Conservation (phyloP, 2,113 vertebrate genomes). For the Tringa solitaria region DNA sequence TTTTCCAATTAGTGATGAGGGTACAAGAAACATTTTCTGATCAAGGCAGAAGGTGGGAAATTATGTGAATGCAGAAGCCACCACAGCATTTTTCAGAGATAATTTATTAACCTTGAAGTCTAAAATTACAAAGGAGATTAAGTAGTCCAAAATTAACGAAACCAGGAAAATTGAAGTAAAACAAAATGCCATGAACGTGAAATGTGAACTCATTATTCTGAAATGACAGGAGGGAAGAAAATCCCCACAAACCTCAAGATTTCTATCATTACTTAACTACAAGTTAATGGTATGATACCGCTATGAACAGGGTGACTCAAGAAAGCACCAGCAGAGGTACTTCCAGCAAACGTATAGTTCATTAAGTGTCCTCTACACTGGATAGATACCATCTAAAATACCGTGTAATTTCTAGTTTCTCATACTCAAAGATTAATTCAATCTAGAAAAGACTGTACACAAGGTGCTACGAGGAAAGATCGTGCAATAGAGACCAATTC, state of each 20-base stretch:
- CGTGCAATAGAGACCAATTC: neutral
- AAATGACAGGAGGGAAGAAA: neutral
- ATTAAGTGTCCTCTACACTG: neutral
- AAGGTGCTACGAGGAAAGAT: neutral
- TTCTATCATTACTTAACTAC: neutral
- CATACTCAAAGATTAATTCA: neutral
- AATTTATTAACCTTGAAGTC: neutral
- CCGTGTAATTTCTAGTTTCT: neutral
- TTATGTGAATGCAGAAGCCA: neutral
- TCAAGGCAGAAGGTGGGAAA: neutral
- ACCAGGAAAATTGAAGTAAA: neutral
- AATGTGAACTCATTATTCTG: neutral
- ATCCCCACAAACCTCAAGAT: neutral
- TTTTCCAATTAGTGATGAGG: neutral
- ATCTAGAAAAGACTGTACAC: neutral
- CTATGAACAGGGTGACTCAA: neutral
- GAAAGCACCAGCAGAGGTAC: neutral
- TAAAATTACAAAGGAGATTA: slow-evolving; percentile 3
- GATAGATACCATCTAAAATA: neutral
- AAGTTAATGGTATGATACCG: neutral
- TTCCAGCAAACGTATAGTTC: neutral
- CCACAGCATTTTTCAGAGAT: neutral
- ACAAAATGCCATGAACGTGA: neutral
- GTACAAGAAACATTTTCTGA: neutral
- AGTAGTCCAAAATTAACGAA: neutral